Conservation (phyloP, 2,797 vertebrate species). For the Schizothorax lantsangensis region DNA sequence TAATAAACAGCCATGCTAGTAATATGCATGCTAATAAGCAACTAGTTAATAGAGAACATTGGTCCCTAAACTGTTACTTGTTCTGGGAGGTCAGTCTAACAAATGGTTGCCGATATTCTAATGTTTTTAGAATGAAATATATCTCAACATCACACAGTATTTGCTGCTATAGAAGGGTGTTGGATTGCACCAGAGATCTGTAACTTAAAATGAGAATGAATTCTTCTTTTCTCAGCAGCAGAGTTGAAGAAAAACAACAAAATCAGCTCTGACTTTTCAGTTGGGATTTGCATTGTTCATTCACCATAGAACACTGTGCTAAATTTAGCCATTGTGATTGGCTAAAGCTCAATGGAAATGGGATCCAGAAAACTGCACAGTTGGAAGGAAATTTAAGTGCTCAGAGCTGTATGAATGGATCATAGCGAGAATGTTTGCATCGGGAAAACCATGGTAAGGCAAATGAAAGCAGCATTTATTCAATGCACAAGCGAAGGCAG, state of each 20-base stretch:
- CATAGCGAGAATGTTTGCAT: slow-evolving; percentile 25
- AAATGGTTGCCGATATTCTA: background rate
- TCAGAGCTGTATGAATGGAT: slow-evolving; percentile 52
- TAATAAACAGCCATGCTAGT: no score
- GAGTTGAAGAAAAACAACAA: slow-evolving; percentile 3
- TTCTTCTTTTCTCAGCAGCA: background rate
- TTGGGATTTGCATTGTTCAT: slow-evolving; percentile 16
- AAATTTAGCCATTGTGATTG: slow-evolving; percentile 51
- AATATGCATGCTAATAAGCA: no score
- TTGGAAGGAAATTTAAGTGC: slow-evolving; percentile 44
- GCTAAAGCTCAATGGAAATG: slow-evolving; percentile 46
- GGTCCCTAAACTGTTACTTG: no score
- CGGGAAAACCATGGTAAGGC: slow-evolving; percentile 29
- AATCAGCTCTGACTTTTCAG: slow-evolving; percentile 16
- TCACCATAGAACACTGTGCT: slow-evolving; percentile 37
- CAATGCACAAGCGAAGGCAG: background rate
- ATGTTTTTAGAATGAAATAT: background rate
- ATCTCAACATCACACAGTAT: background rate
- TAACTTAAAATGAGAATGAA: background rate
- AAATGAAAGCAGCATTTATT: slow-evolving; percentile 42
- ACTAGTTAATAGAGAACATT: no score
- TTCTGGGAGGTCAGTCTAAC: no score
- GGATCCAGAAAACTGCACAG: slow-evolving; percentile 42
- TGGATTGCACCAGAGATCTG: background rate
- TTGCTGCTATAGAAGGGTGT: background rate